Percentiles rank a stretch among this genome's conserved stretches.
These are phyloP conservation scores for Xylocopa sonorina DNA, from an alignment of 1,140 invertebrate genomes.

Conservation along the genomic window DNA sequence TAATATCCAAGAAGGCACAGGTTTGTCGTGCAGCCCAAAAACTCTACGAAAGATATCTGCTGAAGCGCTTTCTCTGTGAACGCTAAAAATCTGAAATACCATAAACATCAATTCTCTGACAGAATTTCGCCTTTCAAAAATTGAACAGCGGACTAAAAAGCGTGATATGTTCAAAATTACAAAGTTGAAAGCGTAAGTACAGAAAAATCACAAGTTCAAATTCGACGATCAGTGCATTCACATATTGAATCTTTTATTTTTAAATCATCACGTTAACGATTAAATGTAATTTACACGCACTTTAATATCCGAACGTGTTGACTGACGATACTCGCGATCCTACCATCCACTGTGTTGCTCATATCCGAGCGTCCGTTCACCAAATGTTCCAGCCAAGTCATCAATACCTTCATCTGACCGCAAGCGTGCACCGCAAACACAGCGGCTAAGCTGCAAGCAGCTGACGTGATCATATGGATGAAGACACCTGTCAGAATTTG, in stretches of 20 bases:
- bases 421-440: conserved; percentile 68
- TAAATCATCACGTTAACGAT: no score
- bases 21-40: conserved; percentile 68
- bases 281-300: conserved; percentile 30
- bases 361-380: conserved; percentile 24
- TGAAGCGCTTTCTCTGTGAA: conserved; percentile 61
- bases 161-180: no score
- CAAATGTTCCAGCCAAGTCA: conserved; percentile 42
- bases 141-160: no score
- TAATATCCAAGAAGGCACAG: conserved; percentile 73
- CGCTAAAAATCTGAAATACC: conserved; percentile 62
- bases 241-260: no score
- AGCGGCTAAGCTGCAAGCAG: conserved; percentile 59
- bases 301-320: conserved; percentile 61
- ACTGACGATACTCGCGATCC: conserved; percentile 61
- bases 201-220: no score
- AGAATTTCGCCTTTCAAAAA: no score
- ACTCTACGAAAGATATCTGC: conserved; percentile 69
- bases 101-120: no score
- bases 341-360: conserved; percentile 22
- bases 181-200: no score
- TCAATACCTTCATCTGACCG: conserved; percentile 68
- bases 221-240: no score
- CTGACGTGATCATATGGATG: conserved; percentile 49
- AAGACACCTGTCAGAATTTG: conserved; percentile 56